phyloP scores from a whole-genome alignment of 1,140 invertebrate species.

The Notospermus geniculatus region DNA sequence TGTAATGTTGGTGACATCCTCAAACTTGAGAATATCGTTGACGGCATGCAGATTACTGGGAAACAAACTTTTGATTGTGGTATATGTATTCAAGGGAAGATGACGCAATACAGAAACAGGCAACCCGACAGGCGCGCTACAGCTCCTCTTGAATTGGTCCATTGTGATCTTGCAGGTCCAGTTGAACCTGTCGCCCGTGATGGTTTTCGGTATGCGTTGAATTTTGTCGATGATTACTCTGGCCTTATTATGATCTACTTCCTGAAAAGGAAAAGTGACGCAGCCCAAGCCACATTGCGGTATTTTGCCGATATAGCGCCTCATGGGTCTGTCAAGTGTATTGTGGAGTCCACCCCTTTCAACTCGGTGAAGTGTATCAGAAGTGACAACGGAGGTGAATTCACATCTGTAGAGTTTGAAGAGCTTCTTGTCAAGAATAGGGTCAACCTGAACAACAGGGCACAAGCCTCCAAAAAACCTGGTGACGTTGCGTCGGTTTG shows the following conservation, averaged over 20 bases:
- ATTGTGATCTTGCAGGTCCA: conserved; percentile 18
- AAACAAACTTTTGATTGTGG: conserved; percentile 6
- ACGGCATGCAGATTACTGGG: conserved; percentile 9
- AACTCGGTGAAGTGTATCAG: background rate
- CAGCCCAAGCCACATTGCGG: conserved; percentile 5
- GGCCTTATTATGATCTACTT: conserved; percentile 14
- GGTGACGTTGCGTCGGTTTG: too few species aligned
- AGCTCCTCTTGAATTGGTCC: conserved; percentile 13
- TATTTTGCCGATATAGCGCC: conserved; percentile 12
- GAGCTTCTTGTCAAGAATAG: background rate
- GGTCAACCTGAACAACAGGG: too few species aligned
- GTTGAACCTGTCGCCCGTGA: conserved; percentile 16
- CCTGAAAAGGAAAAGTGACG: conserved; percentile 19
- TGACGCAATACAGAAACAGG: conserved; percentile 1
- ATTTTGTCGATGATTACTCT: conserved; percentile 21
- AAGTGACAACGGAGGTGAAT: background rate
- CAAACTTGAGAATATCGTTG: conserved; percentile 1
- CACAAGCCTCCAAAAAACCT: too few species aligned
- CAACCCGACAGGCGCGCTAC: background rate
- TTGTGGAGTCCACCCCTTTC: too few species aligned
- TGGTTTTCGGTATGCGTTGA: conserved; percentile 19
- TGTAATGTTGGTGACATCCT: conserved; percentile 9
- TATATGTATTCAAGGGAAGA: conserved; percentile 8
- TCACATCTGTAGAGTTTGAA: conserved; percentile 1
- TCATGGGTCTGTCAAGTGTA: background rate